Evolutionary conservation across 2,113 vertebrate genomes (phyloP).

Genomic region (Acanthochromis polyacanthus): DNA sequence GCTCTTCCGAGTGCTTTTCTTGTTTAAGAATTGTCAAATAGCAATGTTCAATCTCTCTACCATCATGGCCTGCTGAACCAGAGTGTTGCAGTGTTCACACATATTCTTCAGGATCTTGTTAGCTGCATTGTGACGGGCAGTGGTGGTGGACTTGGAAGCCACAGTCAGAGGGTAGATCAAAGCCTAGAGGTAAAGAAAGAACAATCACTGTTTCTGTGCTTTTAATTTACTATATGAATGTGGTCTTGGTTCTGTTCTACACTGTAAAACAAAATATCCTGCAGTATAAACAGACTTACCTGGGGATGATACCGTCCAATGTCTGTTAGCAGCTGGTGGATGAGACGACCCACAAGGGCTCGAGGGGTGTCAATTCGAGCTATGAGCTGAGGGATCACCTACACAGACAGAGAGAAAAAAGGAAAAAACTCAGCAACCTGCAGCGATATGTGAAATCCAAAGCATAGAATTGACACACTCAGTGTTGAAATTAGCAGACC

Average conservation of each 20-base stretch:
- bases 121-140: slow-evolving; percentile 95
- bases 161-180: slow-evolving; percentile 98
- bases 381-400: slow-evolving; percentile 99
- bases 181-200: slow-evolving; percentile 83
- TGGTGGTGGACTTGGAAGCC: slow-evolving; percentile 98
- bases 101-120: slow-evolving; percentile 99
- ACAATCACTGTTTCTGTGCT: background rate
- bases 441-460: background rate
- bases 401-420: background rate
- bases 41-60: slow-evolving; percentile 77
- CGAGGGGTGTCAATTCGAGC: slow-evolving; percentile 97
- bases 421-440: background rate
- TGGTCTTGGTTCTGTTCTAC: background rate
- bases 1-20: too few relatives aligned
- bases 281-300: slow-evolving; percentile 75
- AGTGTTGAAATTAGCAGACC: background rate
- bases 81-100: slow-evolving; percentile 98
- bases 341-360: slow-evolving; percentile 94
- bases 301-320: slow-evolving; percentile 98
- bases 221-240: background rate
- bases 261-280: background rate
- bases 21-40: background rate
- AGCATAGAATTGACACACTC: background rate
- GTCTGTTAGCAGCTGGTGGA: slow-evolving; percentile 98
- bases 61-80: slow-evolving; percentile 99